Base-by-base conservation (phyloP, 2,888 invertebrate genomes). In the Amblyteles armatorius region DNA sequence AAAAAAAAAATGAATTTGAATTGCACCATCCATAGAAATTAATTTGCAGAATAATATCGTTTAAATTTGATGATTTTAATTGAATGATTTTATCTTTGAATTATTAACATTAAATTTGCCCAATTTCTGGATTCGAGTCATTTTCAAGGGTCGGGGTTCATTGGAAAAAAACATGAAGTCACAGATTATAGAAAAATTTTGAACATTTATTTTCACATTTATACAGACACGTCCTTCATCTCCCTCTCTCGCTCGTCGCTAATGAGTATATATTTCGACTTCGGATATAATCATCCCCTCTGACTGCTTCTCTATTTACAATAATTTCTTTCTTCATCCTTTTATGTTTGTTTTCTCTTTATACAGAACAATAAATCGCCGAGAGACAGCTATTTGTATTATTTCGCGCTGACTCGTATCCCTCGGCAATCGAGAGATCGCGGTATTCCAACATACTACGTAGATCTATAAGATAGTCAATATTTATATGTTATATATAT, bases 191-290 rank as follows among this genome's bases (percentile, higher is more conserved):
- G 79, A 87, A 83, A 90, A 90, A 82, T 69, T 79, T 88, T 69
- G 82, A 87, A 91, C 91, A 91, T 91, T 91, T 91, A 91, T 91
- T 91, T 90, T 86, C 83, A 86, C 81, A 83, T 86, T 85, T 83
- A 84, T 87, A 87, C 84, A 86, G 79, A 77, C 67, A 80, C 52
- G 63, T 26, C 22, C 57, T 50, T 78, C 67, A 26, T 76, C 73
- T 26, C 63, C 52, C 22, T 63, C 50, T 36, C 48, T 55, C 36
- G n/a, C 52, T 63, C 82, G 33, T 11, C 13, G 68, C 40, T 50
- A 26, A 65, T 67, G 29, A 36, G 52, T 33, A 63, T 68, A 67
- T 72, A 77, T 80, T 76, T 63, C 16, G 52, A 57, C 69, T 57
- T 55, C 69, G 73, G 78, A 82, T 86, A 85, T 74, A 69, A 77